Percentiles rank a stretch among this genome's conserved stretches.
Evolutionary conservation across 2,113 vertebrate species (phyloP).

Genomic region (Bombycilla garrulus): DNA sequence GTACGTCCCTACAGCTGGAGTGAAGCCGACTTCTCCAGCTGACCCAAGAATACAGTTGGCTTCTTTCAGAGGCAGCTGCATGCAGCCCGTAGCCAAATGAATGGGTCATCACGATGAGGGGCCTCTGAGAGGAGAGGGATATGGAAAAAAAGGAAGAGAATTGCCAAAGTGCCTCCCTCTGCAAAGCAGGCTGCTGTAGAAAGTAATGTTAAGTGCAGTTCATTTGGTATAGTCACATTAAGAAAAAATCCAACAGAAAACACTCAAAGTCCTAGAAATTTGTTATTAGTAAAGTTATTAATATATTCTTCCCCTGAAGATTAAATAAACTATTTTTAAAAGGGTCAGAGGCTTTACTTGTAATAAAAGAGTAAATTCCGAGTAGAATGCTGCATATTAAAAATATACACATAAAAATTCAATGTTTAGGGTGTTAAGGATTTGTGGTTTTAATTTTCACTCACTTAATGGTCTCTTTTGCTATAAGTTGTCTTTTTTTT

Average conservation of each 20-base stretch:
- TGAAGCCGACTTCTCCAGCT: background rate
- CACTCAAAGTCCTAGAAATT: background rate
- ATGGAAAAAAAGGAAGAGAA: slow-evolving; percentile 5
- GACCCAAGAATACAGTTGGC: slow-evolving; percentile 53
- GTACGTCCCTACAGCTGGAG: background rate
- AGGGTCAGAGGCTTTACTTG: background rate
- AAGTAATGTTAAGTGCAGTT: slow-evolving; percentile 4
- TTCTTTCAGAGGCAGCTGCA: slow-evolving; percentile 50
- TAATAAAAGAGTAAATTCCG: background rate
- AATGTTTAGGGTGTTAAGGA: background rate
- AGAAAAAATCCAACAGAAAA: slow-evolving; percentile 12
- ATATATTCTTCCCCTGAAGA: background rate
- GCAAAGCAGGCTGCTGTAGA: slow-evolving; percentile 16
- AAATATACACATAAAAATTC: background rate
- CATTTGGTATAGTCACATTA: background rate
- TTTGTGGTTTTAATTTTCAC: background rate
- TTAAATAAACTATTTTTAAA: slow-evolving; percentile 28
- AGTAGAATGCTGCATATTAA: background rate
- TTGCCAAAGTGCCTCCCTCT: slow-evolving; percentile 44
- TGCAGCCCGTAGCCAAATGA: slow-evolving; percentile 4
- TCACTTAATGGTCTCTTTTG: background rate
- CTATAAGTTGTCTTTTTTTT: background rate
- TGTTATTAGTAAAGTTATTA: slow-evolving; percentile 11
- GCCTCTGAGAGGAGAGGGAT: slow-evolving; percentile 49
- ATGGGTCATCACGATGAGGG: slow-evolving; percentile 41